These are phyloP conservation scores for Notodonta dromedarius DNA, from an alignment of 2,888 invertebrate species.

Conservation along the genomic window DNA sequence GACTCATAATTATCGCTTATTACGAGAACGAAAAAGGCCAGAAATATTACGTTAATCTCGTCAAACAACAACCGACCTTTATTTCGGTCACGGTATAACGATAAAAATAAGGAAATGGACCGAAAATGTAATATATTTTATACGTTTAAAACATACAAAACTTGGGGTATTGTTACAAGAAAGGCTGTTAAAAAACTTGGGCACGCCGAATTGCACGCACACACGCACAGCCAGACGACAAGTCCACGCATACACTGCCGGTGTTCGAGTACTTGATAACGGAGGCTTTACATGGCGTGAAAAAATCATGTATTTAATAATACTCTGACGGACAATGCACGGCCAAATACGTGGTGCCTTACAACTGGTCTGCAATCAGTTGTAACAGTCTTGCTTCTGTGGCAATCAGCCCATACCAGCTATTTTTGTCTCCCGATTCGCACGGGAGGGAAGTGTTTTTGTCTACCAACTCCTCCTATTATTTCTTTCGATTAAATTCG, in stretches of 20 bases:
- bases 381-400: no score
- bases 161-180: neutral
- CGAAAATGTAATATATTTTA: constrained; percentile 3
- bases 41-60: constrained; percentile 2
- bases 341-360: no score
- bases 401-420: no score
- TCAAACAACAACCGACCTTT: constrained; percentile 6
- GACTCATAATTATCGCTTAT: neutral
- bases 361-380: no score
- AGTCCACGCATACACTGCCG: constrained; percentile 32
- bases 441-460: no score
- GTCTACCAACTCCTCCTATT: no score
- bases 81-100: constrained; percentile 8
- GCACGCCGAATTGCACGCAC: constrained; percentile 50
- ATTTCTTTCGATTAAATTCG: no score
- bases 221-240: constrained; percentile 44
- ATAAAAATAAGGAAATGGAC: constrained; percentile 8
- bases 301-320: neutral
- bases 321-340: neutral
- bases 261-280: constrained; percentile 22
- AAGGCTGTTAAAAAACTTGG: constrained; percentile 5
- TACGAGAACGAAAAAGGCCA: neutral
- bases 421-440: no score
- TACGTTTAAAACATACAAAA: neutral
- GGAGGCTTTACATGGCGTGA: constrained; percentile 17